Evolutionary conservation across 2,113 vertebrate species (phyloP), one percentile per base, ranked within the genome.

Genomic region (Odocoileus virginianus): DNA sequence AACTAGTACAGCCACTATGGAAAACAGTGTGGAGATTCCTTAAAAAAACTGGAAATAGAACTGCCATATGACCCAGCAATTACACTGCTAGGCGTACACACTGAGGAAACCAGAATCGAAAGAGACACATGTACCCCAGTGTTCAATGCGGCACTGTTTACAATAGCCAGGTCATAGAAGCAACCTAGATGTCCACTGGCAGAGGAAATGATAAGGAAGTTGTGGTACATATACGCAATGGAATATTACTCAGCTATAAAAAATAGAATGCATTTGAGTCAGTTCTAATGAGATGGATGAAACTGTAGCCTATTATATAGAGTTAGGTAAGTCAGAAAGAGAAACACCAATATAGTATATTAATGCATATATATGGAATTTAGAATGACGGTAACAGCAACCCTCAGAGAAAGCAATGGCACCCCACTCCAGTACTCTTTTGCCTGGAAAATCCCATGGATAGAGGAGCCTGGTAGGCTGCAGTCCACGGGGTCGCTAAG

Each of bases 341-440:
- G n/a, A 71, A 71, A 21, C n/a, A 71, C 17, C 64, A 71, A 71
- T 71, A 71, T 4, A 71, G 64, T 71, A 71, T 71, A 36, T 21
- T 67, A 67, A 67, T 21, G n/a, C 33, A 11, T 36, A 36, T 36
- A 71, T 21, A 71, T 36, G 4, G n/a, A 67, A 67, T 67, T 67
- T 36, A 67, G 64, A 67, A 36, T 36, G n/a, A 67, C 0, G 0
- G 8, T 21, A 67, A 67, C n/a, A 67, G 19, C 0, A 4, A 67
- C 64, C 17, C n/a, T 67, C 12, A 50, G 47, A 50, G 47, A 50
- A 50, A 13, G 47, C 47, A 50, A 50, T 50, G 47, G 47, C 47
- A 50, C 47, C 47, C 47, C 12, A 50, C 47, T 50, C 47, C 12
- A 14, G 47, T 50, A 50, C 13, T 50, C 12, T 50, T 50, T 50